These are phyloP conservation scores for Elymnias hypermnestra DNA, from an alignment of 1,140 invertebrate genomes.

Conservation along the genomic window DNA sequence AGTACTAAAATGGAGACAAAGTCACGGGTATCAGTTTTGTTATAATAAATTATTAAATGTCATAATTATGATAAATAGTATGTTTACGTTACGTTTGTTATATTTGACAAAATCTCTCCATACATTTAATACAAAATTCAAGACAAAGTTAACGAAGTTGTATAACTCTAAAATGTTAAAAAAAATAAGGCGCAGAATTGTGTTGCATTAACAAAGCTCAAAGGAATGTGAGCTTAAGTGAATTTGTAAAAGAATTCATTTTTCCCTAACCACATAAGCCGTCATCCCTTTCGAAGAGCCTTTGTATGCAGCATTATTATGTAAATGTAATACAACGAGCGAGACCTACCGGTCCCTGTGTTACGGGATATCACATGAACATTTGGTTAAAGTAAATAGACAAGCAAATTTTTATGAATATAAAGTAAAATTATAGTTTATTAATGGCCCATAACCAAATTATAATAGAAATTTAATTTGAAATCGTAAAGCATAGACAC, in stretches of 20 bases:
- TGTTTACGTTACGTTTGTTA: too few species aligned
- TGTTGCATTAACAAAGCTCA: not conserved
- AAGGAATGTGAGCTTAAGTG: not conserved
- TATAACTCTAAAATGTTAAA: conserved; percentile 3
- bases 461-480: too few species aligned
- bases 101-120: too few species aligned
- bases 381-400: conserved; percentile 35
- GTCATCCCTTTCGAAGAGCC: conserved; percentile 45
- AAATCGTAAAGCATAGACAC: too few species aligned
- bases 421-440: not conserved
- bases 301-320: conserved; percentile 64
- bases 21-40: too few species aligned
- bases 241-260: conserved; percentile 30
- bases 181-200: not conserved
- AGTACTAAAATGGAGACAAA: too few species aligned
- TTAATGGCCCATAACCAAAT: too few species aligned
- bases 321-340: conserved; percentile 60
- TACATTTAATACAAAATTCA: not conserved
- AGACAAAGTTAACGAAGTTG: conserved; percentile 1
- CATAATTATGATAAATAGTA: too few species aligned
- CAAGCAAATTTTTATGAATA: not conserved
- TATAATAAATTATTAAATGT: too few species aligned
- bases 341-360: conserved; percentile 30
- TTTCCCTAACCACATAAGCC: conserved; percentile 32
- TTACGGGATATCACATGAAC: conserved; percentile 41